These are phyloP conservation scores for Willowsia nigromaculata DNA, from an alignment of 2,888 invertebrate genomes.

Conservation along the genomic window DNA sequence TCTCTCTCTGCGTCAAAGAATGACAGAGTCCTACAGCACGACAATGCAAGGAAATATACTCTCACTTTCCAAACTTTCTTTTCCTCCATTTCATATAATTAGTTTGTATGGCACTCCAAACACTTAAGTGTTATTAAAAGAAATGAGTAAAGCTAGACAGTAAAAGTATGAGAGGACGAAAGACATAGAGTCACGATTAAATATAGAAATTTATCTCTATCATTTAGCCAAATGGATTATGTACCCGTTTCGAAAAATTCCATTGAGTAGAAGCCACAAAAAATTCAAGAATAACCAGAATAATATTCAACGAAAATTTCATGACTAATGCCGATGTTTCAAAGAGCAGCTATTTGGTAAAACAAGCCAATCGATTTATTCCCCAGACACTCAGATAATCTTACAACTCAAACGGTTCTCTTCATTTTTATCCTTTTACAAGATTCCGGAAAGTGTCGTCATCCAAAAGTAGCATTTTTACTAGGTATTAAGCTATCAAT, in stretches of 20 bases:
- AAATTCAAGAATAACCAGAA: not conserved
- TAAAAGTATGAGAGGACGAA: not conserved
- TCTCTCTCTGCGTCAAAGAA: not conserved
- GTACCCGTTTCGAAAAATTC: not conserved
- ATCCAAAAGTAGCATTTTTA: no score
- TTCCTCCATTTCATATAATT: conserved; percentile 42
- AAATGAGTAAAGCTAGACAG: not conserved
- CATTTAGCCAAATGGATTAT: not conserved
- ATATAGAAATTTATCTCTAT: not conserved
- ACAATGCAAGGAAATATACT: conserved; percentile 6
- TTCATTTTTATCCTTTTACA: no score
- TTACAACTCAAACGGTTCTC: no score
- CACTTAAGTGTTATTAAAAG: conserved; percentile 28
- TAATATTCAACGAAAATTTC: no score
- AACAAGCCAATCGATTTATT: no score
- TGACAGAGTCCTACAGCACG: not conserved
- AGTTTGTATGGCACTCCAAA: conserved; percentile 32
- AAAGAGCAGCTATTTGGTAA: no score
- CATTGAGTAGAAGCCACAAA: not conserved
- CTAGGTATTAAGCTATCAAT: not conserved
- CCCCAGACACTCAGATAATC: no score
- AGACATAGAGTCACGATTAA: not conserved
- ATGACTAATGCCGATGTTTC: no score
- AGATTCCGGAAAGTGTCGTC: no score
- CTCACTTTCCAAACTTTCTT: conserved; percentile 1